Conservation (phyloP, 2,888 invertebrate genomes). For the Eupithecia subumbrata region DNA sequence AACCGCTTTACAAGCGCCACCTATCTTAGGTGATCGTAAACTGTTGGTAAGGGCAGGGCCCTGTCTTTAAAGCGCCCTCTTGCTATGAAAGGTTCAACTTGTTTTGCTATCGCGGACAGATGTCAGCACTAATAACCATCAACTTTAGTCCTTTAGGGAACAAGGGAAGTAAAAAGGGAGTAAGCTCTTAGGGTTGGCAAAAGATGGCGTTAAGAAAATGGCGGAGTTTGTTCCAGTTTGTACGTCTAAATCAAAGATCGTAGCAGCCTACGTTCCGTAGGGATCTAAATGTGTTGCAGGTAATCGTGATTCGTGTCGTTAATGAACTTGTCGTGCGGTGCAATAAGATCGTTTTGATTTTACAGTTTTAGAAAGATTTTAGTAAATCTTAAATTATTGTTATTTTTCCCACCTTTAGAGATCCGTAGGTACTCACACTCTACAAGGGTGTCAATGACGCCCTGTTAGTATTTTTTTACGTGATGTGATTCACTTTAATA, state of each 20-base stretch:
- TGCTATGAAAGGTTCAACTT: background rate
- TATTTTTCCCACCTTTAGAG: background rate
- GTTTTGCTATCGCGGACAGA: background rate
- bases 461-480: background rate
- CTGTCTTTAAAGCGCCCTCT: background rate
- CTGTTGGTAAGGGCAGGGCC: background rate
- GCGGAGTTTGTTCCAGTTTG: background rate
- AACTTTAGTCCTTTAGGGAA: background rate
- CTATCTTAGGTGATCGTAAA: background rate
- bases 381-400: no score
- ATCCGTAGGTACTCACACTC: background rate
- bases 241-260: no score
- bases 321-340: background rate
- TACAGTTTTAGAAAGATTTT: background rate
- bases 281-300: no score
- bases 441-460: background rate
- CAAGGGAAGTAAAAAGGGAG: background rate
- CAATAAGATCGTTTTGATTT: background rate
- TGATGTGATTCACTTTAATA: background rate
- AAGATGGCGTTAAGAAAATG: background rate
- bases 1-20: background rate
- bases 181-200: background rate
- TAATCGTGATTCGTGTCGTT: background rate
- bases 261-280: no score
- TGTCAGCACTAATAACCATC: background rate